phyloP scores from a whole-genome alignment of 1,140 invertebrate genomes.

The Phymorhynchus buccinoides region DNA sequence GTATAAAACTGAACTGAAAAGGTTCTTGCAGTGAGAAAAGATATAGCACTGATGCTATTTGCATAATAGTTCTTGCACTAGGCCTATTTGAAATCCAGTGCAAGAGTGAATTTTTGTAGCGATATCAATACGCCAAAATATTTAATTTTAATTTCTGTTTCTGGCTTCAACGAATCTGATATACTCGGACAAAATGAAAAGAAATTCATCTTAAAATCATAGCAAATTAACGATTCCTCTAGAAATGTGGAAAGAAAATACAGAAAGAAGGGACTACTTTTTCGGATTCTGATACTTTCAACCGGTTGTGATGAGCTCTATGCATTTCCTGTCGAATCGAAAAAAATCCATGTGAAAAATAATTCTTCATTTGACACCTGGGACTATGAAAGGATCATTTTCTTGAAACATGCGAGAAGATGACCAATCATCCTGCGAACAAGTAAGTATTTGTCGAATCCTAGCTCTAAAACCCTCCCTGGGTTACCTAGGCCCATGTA shows the following conservation, averaged over 20 bases:
- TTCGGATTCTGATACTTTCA: constrained; percentile 32
- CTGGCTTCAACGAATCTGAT: not conserved
- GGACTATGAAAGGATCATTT: constrained; percentile 27
- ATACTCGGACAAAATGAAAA: not conserved
- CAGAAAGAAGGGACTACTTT: constrained; percentile 12
- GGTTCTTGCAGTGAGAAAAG: not conserved
- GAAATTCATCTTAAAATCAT: not conserved
- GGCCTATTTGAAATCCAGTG: constrained; percentile 46
- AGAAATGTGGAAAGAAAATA: not conserved
- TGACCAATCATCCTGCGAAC: constrained; percentile 54
- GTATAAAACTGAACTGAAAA: not conserved
- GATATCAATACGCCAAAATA: constrained; percentile 38
- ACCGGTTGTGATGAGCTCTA: constrained; percentile 38
- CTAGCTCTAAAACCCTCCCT: not conserved
- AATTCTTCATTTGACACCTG: constrained; percentile 35
- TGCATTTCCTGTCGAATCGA: constrained; percentile 57
- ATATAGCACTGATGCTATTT: constrained; percentile 29
- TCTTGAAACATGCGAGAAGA: constrained; percentile 52
- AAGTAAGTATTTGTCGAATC: constrained; percentile 52
- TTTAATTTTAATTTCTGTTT: not conserved
- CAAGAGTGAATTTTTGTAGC: constrained; percentile 35
- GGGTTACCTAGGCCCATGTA: not conserved
- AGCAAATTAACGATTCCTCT: not conserved
- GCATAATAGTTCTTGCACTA: constrained; percentile 44
- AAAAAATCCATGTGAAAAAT: constrained; percentile 42